Evolutionary conservation across 2,797 vertebrate species (phyloP).

Genomic region (Dromococcyx pavoninus): DNA sequence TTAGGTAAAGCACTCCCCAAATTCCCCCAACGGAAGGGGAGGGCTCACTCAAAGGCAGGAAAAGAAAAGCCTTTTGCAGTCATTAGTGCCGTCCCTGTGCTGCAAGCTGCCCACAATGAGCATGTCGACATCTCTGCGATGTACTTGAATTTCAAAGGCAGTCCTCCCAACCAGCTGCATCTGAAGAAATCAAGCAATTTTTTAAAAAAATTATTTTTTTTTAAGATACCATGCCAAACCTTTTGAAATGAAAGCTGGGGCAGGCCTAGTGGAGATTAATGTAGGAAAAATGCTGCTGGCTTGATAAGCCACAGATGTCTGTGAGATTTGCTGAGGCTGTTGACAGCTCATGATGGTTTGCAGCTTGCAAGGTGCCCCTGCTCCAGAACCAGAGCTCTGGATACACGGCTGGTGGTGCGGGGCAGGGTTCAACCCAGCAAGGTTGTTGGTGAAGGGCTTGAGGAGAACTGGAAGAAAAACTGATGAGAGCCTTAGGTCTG

Average conservation of each 20-base stretch:
- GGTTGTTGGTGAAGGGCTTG: not conserved
- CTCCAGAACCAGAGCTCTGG: not conserved
- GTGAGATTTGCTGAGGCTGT: slow-evolving; percentile 72
- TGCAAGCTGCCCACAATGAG: slow-evolving; percentile 72
- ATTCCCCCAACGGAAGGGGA: slow-evolving; percentile 9
- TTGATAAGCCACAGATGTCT: slow-evolving; percentile 89
- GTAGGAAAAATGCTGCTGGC: slow-evolving; percentile 74
- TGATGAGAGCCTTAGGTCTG: not conserved
- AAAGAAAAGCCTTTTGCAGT: slow-evolving; percentile 52
- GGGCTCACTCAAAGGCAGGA: not conserved
- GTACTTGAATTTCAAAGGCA: slow-evolving; percentile 88
- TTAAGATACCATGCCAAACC: slow-evolving; percentile 73
- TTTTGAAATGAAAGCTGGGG: slow-evolving; percentile 86
- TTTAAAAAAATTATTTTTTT: not conserved
- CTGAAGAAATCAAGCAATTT: slow-evolving; percentile 73
- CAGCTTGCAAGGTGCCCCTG: slow-evolving; percentile 74
- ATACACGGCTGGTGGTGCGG: not conserved
- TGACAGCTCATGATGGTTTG: slow-evolving; percentile 81
- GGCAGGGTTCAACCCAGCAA: not conserved
- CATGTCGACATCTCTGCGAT: slow-evolving; percentile 73
- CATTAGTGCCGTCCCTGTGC: slow-evolving; percentile 76
- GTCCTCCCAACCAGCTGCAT: slow-evolving; percentile 83
- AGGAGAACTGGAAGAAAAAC: not conserved
- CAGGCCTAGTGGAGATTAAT: slow-evolving; percentile 78
- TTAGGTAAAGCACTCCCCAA: slow-evolving; percentile 27